Evolutionary conservation across 2,113 vertebrate genomes (phyloP), one percentile per base, ranked within the genome.

Genomic region (Mesitornis unicolor): DNA sequence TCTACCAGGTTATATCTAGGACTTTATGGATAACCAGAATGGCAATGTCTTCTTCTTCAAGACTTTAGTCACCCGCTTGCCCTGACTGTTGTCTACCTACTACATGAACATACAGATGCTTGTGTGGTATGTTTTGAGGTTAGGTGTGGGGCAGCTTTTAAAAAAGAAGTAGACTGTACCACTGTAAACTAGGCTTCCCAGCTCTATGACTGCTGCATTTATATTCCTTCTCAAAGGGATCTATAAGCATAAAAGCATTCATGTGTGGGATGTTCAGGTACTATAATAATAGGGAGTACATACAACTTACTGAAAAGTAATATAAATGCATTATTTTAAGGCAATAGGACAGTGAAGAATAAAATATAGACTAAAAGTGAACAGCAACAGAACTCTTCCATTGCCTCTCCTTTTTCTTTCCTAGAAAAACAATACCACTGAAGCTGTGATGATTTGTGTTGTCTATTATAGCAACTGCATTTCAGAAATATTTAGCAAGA

Each of bases 401-500:
- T 40, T 73, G 31, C 20, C 8, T 78, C 35, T 87, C 50, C n/a
- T 61, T 68, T 87, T 65, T 74, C 50, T 74, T 85, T 38, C 48
- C 75, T 54, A 45, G 48, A 56, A 88, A 87, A 90, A 84, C 26
- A 91, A 60, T 68, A 69, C 16, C 3, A 9, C 17, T 69, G 57
- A 42, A 48, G 26, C 31, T 68, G 28, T 51, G 68, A 68, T 91
- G 71, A 83, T 93, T 96, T 93, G 63, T 85, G 16, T 25, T 88
- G 17, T 28, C 73, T 87, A 56, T 84, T 90, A 63, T 16, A 76
- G 57, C 36, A 77, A 68, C 35, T 76, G 38, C 51, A 79, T 88
- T 73, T 76, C 57, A 85, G 53, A 94, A 96, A 91, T 94, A 77
- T 77, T 95, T 94, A 93, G 54, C 36, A 80, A 83, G 45, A 65